Base-by-base conservation (phyloP, 2,113 vertebrate species). In the Equus przewalskii region DNA sequence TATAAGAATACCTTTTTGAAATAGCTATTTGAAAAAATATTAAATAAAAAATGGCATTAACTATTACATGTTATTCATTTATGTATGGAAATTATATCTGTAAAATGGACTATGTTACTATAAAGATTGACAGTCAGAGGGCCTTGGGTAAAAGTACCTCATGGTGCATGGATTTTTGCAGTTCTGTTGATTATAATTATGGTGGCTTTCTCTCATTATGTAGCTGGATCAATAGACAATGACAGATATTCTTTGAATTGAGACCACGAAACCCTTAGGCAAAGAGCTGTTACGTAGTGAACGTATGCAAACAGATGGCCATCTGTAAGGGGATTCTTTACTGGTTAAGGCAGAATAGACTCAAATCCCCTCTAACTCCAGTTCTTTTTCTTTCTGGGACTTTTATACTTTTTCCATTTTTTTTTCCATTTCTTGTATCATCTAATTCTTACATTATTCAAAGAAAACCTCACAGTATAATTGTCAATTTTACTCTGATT, bases 391-490 rank as follows among this genome's bases (percentile, higher is more conserved):
- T 62, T 58, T 94, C n/a, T 33, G 26, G 10, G 36, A 70, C n/a
- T 84, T 69, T 65, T 87, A 58, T 81, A 75, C 7, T 36, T 70
- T 28, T 49, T 26, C 51, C 44, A 9, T 54, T 78, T 82, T 89
- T 88, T 92, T 62, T 62, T 9, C 19, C 14, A 44, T 69, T 92
- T 86, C 18, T 78, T 88, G 3, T 69, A 49, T n/a, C 60, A 79
- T 67, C 33, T 78, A 75, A 75, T 56, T 62, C 51, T 70, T 72
- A 93, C 9, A 56, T 36, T 76, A 89, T 24, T 95, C 70, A 96
- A 80, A 88, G 46, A 84, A 89, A 91, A 86, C 11, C 33, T 90
- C 56, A n/a, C 65, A 64, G 13, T 33, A 41, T 30, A 86, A 78
- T 89, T 87, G 12, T 90, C 46, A 83, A 70, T 73, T 73, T 70